Conservation (phyloP, 35 echinoderm and acorn worm genomes). For the Anneissia japonica region DNA sequence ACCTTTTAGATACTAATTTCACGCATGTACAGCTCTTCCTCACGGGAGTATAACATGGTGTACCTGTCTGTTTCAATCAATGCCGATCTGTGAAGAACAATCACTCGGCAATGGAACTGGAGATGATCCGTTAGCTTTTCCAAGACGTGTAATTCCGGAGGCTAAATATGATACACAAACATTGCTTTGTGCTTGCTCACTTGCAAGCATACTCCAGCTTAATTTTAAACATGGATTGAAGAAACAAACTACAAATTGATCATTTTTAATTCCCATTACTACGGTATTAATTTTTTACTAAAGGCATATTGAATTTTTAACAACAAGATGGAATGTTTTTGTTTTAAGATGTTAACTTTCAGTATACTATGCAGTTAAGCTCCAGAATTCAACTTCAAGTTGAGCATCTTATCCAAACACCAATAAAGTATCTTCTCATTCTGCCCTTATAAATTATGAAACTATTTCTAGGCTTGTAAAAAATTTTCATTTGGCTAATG, state of each 20-base stretch:
- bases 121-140: not conserved
- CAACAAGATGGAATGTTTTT: no score
- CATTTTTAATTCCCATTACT: not conserved
- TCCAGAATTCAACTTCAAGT: no score
- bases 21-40: not conserved
- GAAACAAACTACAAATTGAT: not conserved
- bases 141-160: not conserved
- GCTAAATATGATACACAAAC: not conserved
- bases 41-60: not conserved
- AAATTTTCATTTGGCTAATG: no score
- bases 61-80: not conserved
- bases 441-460: no score
- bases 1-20: not conserved
- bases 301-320: no score
- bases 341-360: no score
- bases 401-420: no score
- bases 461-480: no score
- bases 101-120: not conserved
- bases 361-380: no score
- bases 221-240: not conserved
- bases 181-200: not conserved
- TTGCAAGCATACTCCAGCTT: not conserved
- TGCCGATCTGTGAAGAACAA: not conserved
- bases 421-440: no score
- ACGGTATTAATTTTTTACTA: no score